Base-by-base conservation (phyloP, 2,888 invertebrate species). In the Hydropsyche betteni region DNA sequence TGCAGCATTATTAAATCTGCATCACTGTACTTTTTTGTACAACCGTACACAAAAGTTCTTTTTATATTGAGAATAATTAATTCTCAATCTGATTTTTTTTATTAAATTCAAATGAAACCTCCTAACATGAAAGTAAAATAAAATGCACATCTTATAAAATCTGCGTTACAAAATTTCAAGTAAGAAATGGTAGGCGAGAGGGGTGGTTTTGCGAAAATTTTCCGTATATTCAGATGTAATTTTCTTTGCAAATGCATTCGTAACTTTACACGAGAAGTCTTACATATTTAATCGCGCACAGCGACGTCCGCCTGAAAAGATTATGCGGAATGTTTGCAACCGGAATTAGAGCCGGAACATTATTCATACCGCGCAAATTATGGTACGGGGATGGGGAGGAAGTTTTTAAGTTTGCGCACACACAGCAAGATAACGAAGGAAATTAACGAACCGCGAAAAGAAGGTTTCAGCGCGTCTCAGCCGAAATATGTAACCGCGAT, bases 271-370 rank as follows among this genome's bases (percentile, higher is more conserved):
- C 74, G 69, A 51, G 53, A 76, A 71, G 68, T 78, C 78, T 80
- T 80, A 79, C 79, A 79, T 78, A 79, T 79, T 80, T 79, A 77
- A 74, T 78, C 74, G 75, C 74, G 78, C 77, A 76, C 78, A 36
- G 64, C 33, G 61, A 33, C 33, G 61, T 61, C 33, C 61, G 61
- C 64, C n/a, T 36, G 78, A 79, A 77, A 76, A 78, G 77, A 80
- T 79, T 80, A 78, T 72, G 79, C 72, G 74, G 70, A 76, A 75
- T 69, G 71, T 38, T 69, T 52, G 34, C 50, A 69, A 64, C 36
- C 36, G 64, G 64, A 36, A 64, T 64, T 64, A 64, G 36, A 34
- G 34, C 10, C 16, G 58, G 58, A 58, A 58, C 24, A 58, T 58
- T 58, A 58, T 58, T 58, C 58, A 58, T 44, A 44, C 44, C 44